A percentile compares a stretch with the other conserved stretches of the same genome.
Conservation (phyloP, 1,140 invertebrate species). For the Drosophila tani region DNA sequence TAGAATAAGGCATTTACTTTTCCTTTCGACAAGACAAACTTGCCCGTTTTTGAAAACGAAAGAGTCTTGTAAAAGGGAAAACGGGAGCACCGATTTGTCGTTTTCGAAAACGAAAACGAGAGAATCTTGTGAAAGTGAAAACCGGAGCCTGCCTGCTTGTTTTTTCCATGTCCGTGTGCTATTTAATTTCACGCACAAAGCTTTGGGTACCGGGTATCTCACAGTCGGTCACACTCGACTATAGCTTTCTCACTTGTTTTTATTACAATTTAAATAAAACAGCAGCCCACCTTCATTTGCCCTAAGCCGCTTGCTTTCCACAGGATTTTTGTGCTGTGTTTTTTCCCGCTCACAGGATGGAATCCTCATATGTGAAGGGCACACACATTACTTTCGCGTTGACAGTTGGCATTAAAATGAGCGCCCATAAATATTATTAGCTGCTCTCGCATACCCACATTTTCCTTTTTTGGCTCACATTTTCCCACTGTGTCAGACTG, state of each 20-base stretch:
- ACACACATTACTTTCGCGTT: slow-evolving; percentile 60
- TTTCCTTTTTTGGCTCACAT: slow-evolving; percentile 2
- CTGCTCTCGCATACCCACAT: slow-evolving; percentile 35
- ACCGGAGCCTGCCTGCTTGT: too few relatives aligned
- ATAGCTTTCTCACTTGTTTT: slow-evolving; percentile 26
- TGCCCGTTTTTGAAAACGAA: too few relatives aligned
- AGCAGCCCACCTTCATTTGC: slow-evolving; percentile 11
- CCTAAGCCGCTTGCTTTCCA: slow-evolving; percentile 61
- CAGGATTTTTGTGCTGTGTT: slow-evolving; percentile 7
- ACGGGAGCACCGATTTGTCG: too few relatives aligned
- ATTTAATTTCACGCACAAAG: too few relatives aligned
- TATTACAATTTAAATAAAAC: slow-evolving; percentile 76
- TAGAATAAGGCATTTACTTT: too few relatives aligned
- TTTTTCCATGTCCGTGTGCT: too few relatives aligned
- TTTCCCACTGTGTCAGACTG: slow-evolving; percentile 28
- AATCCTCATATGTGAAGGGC: slow-evolving; percentile 53
- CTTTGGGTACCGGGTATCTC: too few relatives aligned
- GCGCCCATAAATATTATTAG: slow-evolving; percentile 79
- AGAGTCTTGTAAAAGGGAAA: too few relatives aligned
- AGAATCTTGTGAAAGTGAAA: too few relatives aligned
- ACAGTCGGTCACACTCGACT: too few relatives aligned
- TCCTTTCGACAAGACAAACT: too few relatives aligned
- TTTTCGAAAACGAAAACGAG: too few relatives aligned
- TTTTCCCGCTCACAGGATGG: slow-evolving; percentile 22
- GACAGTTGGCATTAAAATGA: slow-evolving; percentile 81